A percentile compares a stretch with the other conserved stretches of the same genome.
Evolutionary conservation across 2,113 vertebrate genomes (phyloP).

Genomic region (Drymodes brunneopygia): DNA sequence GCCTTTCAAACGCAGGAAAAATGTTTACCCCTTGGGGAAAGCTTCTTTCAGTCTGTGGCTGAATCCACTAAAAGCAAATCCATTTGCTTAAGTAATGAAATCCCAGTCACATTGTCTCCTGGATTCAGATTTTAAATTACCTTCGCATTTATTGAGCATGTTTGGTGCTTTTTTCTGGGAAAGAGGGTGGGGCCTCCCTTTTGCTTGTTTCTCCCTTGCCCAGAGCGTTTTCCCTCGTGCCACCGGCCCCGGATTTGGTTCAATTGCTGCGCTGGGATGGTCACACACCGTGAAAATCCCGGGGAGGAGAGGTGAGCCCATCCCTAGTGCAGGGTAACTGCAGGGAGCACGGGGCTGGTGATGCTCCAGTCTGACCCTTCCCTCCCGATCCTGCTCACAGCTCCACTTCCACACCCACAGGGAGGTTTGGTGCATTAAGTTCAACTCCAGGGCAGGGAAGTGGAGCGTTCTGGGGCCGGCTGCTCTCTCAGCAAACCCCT

Average conservation of each 20-base stretch:
- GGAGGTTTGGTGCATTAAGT: not conserved
- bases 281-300: not conserved
- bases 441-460: not conserved
- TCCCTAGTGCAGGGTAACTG: not conserved
- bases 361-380: not conserved
- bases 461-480: not conserved
- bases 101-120: conserved; percentile 27
- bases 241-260: not conserved
- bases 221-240: not conserved
- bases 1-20: conserved; percentile 62
- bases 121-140: conserved; percentile 34
- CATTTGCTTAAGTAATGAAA: conserved; percentile 59
- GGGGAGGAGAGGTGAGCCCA: not conserved
- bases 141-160: conserved; percentile 38
- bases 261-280: fast-evolving
- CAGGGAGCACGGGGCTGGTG: not conserved
- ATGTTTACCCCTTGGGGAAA: conserved; percentile 66
- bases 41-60: conserved; percentile 61
- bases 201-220: not conserved
- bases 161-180: conserved; percentile 49
- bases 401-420: not conserved
- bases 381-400: not conserved
- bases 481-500: not conserved
- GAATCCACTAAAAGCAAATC: conserved; percentile 60
- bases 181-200: not conserved